A percentile compares a stretch with the other conserved stretches of the same genome.
These are phyloP conservation scores for Siniperca undulata DNA, from an alignment of 2,797 vertebrate species.

Conservation along the genomic window DNA sequence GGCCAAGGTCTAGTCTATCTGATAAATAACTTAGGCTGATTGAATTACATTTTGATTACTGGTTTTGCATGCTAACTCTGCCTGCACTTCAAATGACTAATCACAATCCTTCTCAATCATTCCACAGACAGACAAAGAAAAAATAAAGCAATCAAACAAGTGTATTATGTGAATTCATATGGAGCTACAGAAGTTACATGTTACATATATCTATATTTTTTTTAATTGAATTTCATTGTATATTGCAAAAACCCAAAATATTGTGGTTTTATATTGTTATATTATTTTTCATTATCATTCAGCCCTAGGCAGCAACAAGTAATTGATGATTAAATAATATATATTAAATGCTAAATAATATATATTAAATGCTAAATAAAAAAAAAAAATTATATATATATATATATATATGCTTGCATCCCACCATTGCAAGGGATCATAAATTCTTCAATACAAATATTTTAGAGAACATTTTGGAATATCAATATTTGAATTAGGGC, in stretches of 20 bases:
- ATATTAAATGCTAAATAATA: neutral
- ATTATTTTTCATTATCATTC: neutral
- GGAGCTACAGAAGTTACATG: neutral
- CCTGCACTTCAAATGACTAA: neutral
- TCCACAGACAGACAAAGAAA: neutral
- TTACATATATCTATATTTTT: neutral
- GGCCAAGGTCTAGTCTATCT: neutral
- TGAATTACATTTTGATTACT: neutral
- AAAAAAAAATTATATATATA: slow-evolving; percentile 8
- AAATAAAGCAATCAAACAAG: neutral
- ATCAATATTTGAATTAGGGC: slow-evolving; percentile 20
- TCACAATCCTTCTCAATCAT: neutral
- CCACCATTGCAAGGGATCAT: neutral
- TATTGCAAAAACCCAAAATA: neutral
- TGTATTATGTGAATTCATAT: neutral
- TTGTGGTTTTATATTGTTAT: neutral
- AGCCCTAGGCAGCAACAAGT: neutral
- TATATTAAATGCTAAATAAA: neutral
- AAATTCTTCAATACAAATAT: neutral
- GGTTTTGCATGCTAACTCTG: neutral
- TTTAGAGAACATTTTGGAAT: slow-evolving; percentile 8
- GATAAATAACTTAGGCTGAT: neutral
- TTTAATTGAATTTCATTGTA: neutral
- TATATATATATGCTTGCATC: neutral
- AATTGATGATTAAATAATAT: neutral